Evolutionary conservation across 37 sponge, comb jelly and placozoan species (phyloP), one percentile per base, ranked within the genome.

Genomic region (Dysidea cf. avara): DNA sequence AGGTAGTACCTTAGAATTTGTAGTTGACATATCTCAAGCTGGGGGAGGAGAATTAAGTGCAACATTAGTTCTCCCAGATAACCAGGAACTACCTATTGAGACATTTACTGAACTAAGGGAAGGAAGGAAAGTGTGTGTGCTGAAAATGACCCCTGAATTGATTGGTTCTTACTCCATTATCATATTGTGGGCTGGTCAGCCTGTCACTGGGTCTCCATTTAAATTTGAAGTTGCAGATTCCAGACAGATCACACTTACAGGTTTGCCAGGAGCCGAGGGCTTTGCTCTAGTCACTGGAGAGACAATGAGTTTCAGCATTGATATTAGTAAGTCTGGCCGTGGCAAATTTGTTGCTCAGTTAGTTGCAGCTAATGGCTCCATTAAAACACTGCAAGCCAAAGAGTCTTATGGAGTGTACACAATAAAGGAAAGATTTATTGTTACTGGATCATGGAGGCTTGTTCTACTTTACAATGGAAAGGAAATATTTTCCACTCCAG

Each of bases 131-230:
- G 54, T 76, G 34, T 55, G 71, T 31, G 65, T 40, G n/a, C 48
- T 81, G 20, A 76, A 67, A 58, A 62, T 87, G 56, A 66, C 52
- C n/a, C 78, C 82, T 13, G 50, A 53, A 14, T 56, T 32, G 16
- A 39, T 77, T 48, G 91, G 83, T 29, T 36, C 36, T 3, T 81
- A 90, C 64, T 43, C 60, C 0, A 54, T 81, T 34, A 64, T 28
- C 35, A 66, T 90, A 40, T 66, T 53, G 7, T 85, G 86, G 86
- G 81, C 83, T 29, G 56, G 43, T 21, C 64, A 61, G 0, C 68
- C 72, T 3, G 74, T 84, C 17, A 78, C 74, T 21, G 79, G 73
- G 14, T 71, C 74, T 20, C 91, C 91, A 1, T 77, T 81, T 34
- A 76, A 32, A 12, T 51, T 90, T 30, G 48, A 60, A 36, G 80